These are phyloP conservation scores for Toxonevra muliebris DNA, from an alignment of 2,888 invertebrate species.

Conservation along the genomic window DNA sequence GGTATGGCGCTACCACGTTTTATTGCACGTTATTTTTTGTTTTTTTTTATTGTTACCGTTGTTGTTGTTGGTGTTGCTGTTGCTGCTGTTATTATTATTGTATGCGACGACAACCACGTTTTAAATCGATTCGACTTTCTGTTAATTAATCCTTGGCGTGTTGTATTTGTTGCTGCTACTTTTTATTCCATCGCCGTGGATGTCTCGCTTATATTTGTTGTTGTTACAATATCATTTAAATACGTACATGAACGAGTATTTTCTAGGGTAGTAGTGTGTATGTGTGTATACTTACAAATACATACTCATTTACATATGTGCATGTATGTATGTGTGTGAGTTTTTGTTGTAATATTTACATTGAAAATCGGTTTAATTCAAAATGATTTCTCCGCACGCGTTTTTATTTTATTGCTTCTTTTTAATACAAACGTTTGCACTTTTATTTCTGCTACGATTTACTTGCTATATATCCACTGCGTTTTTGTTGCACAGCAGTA, in stretches of 20 bases:
- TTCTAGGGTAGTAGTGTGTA: neutral
- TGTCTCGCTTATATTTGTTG: no score
- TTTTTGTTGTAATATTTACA: neutral
- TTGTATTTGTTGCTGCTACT: slow-evolving; percentile 28
- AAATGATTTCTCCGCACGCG: neutral
- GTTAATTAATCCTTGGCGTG: slow-evolving; percentile 36
- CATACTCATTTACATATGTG: neutral
- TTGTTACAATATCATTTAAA: neutral
- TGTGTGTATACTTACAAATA: neutral
- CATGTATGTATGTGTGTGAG: neutral
- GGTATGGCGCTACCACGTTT: neutral
- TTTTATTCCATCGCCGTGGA: no score
- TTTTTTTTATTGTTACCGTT: neutral
- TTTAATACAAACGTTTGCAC: neutral
- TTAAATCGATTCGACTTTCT: slow-evolving; percentile 7
- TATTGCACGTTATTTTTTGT: neutral
- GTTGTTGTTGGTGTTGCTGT: neutral
- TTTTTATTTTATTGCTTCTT: neutral
- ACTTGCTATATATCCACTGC: neutral
- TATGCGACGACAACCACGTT: neutral
- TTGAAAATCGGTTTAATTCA: neutral
- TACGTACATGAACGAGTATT: neutral
- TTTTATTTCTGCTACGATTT: neutral
- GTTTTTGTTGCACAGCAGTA: neutral
- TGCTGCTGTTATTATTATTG: slow-evolving; percentile 1